Conservation (phyloP, 2,888 invertebrate genomes). For the Ennomos erosarius region DNA sequence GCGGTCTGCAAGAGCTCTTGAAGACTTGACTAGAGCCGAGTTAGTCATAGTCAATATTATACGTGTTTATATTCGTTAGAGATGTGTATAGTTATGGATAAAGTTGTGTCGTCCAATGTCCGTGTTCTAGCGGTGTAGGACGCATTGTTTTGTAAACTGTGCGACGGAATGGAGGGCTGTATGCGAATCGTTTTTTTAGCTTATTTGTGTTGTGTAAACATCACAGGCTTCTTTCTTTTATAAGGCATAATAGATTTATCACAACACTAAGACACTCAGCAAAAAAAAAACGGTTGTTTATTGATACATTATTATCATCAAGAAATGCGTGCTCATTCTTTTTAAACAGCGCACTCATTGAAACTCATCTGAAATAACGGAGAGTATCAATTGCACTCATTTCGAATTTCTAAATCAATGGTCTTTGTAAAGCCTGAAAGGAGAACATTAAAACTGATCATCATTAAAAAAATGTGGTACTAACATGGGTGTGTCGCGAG, state of each 20-base stretch:
- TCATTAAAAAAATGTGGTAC: not conserved
- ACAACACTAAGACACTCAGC: too few species aligned
- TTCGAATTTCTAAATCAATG: too few species aligned
- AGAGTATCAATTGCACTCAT: too few species aligned
- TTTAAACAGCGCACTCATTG: too few species aligned
- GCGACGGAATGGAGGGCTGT: conserved; percentile 23
- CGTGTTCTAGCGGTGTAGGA: conserved; percentile 28
- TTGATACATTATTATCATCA: too few species aligned
- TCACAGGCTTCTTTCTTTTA: too few species aligned
- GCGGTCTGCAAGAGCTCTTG: conserved; percentile 36
- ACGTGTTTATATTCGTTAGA: conserved; percentile 41
- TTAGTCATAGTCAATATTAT: conserved; percentile 41
- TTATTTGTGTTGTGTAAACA: not conserved
- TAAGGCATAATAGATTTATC: too few species aligned
- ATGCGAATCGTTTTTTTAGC: not conserved
- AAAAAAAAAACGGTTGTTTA: too few species aligned
- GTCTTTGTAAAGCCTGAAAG: too few species aligned
- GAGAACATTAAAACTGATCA: not conserved
- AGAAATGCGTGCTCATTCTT: too few species aligned
- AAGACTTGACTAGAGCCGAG: conserved; percentile 45
- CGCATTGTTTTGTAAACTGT: conserved; percentile 21
- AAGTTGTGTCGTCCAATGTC: conserved; percentile 39
- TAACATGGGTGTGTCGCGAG: conserved; percentile 3
- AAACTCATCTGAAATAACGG: too few species aligned
- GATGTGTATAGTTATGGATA: conserved; percentile 30